These are phyloP conservation scores for Xenus cinereus DNA, from an alignment of 2,113 vertebrate genomes.

Conservation along the genomic window DNA sequence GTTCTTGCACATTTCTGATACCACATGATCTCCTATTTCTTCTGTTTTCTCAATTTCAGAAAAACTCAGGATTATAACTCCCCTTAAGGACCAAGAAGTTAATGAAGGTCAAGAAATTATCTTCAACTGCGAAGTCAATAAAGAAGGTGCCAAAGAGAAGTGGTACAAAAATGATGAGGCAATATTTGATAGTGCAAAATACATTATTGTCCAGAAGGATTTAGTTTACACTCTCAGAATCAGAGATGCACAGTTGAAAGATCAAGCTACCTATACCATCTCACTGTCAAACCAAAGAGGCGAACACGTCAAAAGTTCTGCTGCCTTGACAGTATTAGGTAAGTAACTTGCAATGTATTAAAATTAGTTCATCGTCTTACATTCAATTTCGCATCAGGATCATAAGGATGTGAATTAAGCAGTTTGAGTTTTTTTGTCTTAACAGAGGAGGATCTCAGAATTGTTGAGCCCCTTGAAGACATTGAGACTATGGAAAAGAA, in stretches of 20 bases:
- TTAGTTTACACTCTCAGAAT: constrained; percentile 92
- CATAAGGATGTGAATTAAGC: constrained; percentile 5
- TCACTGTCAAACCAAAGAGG: constrained; percentile 88
- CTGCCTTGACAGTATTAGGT: constrained; percentile 85
- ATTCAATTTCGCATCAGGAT: neutral
- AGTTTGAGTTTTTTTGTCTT: neutral
- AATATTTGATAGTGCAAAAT: constrained; percentile 94
- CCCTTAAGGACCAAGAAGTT: constrained; percentile 86
- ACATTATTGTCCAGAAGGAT: constrained; percentile 89
- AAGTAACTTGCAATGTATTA: constrained; percentile 13
- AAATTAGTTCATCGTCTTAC: neutral
- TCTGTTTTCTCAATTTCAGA: constrained; percentile 76
- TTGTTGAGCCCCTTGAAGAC: constrained; percentile 90
- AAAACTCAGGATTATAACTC: constrained; percentile 92
- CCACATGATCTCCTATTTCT: neutral
- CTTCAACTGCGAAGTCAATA: constrained; percentile 95
- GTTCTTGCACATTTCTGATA: neutral
- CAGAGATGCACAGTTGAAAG: constrained; percentile 81
- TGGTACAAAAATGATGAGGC: constrained; percentile 93
- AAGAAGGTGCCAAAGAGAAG: constrained; percentile 93
- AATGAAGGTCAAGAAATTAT: constrained; percentile 90
- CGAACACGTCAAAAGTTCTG: constrained; percentile 86
- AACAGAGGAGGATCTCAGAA: constrained; percentile 91
- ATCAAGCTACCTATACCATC: constrained; percentile 85
- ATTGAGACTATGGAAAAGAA: constrained; percentile 97